phyloP scores from a whole-genome alignment of 2,113 vertebrate genomes.

The Anhinga anhinga region DNA sequence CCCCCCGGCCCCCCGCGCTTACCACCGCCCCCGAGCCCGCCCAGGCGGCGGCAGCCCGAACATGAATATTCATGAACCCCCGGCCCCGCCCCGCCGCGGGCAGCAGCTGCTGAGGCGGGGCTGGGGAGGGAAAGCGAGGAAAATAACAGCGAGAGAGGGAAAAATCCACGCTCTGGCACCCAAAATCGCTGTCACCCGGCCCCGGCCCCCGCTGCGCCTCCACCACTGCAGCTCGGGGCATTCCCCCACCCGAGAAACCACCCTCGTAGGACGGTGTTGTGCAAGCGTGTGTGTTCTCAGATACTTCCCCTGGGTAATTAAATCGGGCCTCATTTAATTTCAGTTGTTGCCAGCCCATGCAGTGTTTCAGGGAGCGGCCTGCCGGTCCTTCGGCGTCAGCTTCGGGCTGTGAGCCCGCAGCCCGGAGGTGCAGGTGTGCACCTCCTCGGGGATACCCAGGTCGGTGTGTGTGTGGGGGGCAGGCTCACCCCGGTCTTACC shows the following conservation, averaged over 20 bases:
- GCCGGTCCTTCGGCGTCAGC: accelerated
- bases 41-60: accelerated
- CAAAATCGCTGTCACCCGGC: background rate
- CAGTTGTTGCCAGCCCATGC: background rate
- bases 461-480: accelerated
- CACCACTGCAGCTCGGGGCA: no score
- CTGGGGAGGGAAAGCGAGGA: no score
- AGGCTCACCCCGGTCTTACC: background rate
- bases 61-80: background rate
- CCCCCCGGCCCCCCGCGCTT: background rate
- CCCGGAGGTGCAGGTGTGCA: background rate
- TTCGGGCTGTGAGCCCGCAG: no score
- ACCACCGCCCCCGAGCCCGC: background rate
- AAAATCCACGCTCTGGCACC: background rate
- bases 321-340: background rate
- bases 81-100: background rate
- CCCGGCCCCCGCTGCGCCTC: no score
- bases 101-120: background rate
- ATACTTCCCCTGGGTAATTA: background rate
- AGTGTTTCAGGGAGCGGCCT: background rate
- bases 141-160: background rate
- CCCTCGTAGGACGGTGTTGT: accelerated
- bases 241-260: background rate
- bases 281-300: background rate
- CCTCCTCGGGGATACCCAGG: accelerated